Percentiles rank a stretch among this genome's conserved stretches.
Evolutionary conservation across 2,113 vertebrate species (phyloP).

Genomic region (Diadophis punctatus): DNA sequence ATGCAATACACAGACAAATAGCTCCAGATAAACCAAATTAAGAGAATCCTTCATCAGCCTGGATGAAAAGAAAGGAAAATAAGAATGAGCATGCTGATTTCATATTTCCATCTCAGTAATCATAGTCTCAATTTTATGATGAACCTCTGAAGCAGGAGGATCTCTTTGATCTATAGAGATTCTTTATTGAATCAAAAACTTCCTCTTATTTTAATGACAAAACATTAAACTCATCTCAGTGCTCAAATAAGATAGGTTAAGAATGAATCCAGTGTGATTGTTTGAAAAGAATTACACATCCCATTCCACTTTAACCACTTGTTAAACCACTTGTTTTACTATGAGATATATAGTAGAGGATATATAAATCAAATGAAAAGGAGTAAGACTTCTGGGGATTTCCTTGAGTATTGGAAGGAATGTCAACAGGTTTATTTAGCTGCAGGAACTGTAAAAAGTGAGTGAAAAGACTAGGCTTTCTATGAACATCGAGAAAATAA

Average conservation of each 20-base stretch:
- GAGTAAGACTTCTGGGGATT: background rate
- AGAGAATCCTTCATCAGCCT: background rate
- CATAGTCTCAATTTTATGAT: background rate
- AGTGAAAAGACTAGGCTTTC: background rate
- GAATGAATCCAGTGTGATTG: background rate
- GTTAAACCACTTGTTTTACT: background rate
- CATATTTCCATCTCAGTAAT: background rate
- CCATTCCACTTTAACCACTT: background rate
- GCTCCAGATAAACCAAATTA: background rate
- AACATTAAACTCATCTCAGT: background rate
- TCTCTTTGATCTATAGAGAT: background rate
- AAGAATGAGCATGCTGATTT: background rate
- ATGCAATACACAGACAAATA: background rate
- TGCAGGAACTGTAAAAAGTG: background rate
- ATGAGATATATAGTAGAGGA: background rate
- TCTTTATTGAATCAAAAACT: background rate
- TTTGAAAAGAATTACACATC: background rate
- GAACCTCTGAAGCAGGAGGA: background rate
- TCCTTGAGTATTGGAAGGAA: background rate
- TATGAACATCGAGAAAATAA: background rate
- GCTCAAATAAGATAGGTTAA: background rate
- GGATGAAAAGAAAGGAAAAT: background rate
- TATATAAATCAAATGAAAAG: background rate
- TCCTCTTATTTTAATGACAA: background rate
- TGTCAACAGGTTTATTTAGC: background rate